Evolutionary conservation across 2,797 vertebrate species (phyloP), one percentile per base, ranked within the genome.

Genomic region (Netta rufina): DNA sequence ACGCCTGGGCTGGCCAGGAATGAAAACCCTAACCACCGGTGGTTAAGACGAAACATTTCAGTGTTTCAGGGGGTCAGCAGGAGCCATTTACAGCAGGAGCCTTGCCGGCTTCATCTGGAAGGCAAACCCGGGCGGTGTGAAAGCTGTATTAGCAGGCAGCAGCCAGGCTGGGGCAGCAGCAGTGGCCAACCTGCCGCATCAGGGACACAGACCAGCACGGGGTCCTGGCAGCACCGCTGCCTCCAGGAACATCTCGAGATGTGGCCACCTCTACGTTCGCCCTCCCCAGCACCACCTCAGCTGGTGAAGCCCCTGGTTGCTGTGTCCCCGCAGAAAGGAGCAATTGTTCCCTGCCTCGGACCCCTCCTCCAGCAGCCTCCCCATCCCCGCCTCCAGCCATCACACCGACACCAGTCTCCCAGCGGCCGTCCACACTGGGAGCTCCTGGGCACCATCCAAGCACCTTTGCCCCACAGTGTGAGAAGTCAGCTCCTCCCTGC

Each of bases 151-250:
- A 18, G 17, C 87, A 8, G 47, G 76, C 36, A 76, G 87, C 87
- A 91, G 91, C 93, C 96, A 94, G 92, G 92, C 85, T 70, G 95
- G 77, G 96, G 96, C 96, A 97, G 95, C 95, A 96, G 91, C 7
- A 58, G 85, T 41, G 54, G 73, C 70, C 73, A 58, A 54, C 8
- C 58, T 0, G 1, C 57, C 2, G 11, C 56, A 27, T 38, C 13
- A 8, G 88, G 86, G 71, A 54, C 87, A 7, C 0, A 9, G 39
- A 41, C 39, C 15, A 43, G 70, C 51, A 6, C 19, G 18, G 16
- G 21, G 18, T 13, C 28, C 57, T 21, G 25, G 58, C 70, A 80
- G 72, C 62, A 56, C 30, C 3, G 0, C 21, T 20, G 58, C 76
- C 72, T 19, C 57, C 82, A 39, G 66, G 24, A 84, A 6, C 20